A percentile compares a stretch with the other conserved stretches of the same genome.
Evolutionary conservation across 2,113 vertebrate genomes (phyloP).

Genomic region (Phylloscopus whistleri): DNA sequence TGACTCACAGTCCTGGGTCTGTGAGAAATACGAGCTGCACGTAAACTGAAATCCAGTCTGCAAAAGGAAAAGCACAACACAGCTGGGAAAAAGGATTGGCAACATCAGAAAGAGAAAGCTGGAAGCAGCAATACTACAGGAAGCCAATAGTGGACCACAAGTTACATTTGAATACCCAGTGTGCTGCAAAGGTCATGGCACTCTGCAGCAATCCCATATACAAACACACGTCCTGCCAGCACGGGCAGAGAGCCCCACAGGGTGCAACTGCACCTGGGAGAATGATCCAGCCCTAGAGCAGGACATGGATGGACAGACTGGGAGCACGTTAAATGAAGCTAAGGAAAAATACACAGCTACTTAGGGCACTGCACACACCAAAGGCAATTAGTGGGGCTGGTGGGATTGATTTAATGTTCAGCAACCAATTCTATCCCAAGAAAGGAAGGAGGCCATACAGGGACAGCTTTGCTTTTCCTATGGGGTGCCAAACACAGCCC

Average conservation of each 20-base stretch:
- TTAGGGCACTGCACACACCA: neutral
- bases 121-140: neutral
- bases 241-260: neutral
- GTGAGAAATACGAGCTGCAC: neutral
- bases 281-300: neutral
- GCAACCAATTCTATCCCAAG: neutral
- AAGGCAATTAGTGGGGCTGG: neutral
- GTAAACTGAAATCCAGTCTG: neutral
- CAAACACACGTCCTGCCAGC: neutral
- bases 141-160: slow-evolving; percentile 25
- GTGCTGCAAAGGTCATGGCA: slow-evolving; percentile 36
- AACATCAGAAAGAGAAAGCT: neutral
- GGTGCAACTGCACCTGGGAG: neutral
- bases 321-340: neutral
- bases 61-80: neutral
- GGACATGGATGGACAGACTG: neutral
- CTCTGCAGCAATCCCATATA: neutral
- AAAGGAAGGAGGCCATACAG: neutral
- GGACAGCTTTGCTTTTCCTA: neutral
- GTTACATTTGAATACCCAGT: neutral
- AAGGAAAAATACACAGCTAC: neutral
- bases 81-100: neutral
- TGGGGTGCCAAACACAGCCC: neutral
- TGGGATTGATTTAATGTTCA: neutral
- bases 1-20: neutral